Conservation (phyloP, 2,888 invertebrate species). For the Mythimna vitellina region DNA sequence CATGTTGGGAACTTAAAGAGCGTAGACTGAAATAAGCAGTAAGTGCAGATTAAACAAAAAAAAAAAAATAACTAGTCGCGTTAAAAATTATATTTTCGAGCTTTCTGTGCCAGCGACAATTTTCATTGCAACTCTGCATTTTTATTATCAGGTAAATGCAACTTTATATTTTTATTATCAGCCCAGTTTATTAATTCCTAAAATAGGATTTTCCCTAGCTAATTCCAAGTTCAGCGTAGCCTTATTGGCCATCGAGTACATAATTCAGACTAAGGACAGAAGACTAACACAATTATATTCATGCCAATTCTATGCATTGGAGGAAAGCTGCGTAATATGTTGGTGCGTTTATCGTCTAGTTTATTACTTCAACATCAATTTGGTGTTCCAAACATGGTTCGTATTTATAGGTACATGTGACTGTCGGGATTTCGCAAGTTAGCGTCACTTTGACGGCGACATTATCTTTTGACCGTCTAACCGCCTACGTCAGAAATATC, state of each 20-base stretch:
- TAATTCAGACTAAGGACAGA: slow-evolving; percentile 28
- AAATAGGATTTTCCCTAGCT: slow-evolving; percentile 4
- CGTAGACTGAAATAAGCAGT: slow-evolving; percentile 70
- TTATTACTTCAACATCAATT: slow-evolving; percentile 42
- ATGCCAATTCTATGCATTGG: slow-evolving; percentile 41
- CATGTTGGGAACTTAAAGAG: slow-evolving; percentile 71
- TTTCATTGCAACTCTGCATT: not conserved
- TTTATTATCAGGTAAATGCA: not conserved
- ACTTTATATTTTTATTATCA: not conserved
- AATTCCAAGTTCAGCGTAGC: slow-evolving; percentile 17
- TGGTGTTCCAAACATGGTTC: slow-evolving; percentile 30
- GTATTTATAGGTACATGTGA: slow-evolving; percentile 27
- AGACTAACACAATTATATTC: slow-evolving; percentile 50
- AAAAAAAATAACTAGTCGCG: slow-evolving; percentile 26
- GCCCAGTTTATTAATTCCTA: not conserved
- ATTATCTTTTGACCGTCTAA: not conserved
- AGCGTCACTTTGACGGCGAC: slow-evolving; percentile 11
- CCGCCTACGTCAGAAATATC: too few relatives aligned
- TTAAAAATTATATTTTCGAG: not conserved
- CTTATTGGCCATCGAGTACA: slow-evolving; percentile 13
- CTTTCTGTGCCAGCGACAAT: not conserved
- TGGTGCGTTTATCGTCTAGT: slow-evolving; percentile 39
- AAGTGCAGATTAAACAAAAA: slow-evolving; percentile 60
- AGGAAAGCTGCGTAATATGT: slow-evolving; percentile 29
- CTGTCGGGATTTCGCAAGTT: slow-evolving; percentile 15